Evolutionary conservation across 1,140 invertebrate species (phyloP), one percentile per base, ranked within the genome.

Genomic region (Nymphalis io): DNA sequence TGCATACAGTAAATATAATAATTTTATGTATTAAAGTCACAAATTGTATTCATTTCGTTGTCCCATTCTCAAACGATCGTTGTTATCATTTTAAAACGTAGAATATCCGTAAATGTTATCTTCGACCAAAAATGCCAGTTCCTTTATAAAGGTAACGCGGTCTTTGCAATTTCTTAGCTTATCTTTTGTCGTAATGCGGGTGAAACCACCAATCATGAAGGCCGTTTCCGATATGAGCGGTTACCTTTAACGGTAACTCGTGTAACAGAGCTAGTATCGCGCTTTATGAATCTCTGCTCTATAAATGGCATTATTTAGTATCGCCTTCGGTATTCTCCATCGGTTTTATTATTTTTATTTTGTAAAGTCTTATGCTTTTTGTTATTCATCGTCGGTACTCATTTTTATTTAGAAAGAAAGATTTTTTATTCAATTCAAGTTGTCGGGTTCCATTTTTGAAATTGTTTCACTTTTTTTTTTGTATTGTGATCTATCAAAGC

Each of bases 81-180:
- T 42, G 18, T 60, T 60, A 60, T 60, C 59, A 44, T 60, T 60
- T 42, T 60, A 60, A 60, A 60, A 60, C 42, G 39, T 40, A 60
- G 38, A 38, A 60, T 12, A 60, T 60, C 58, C 58, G 20, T 60
- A 16, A 60, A 44, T 21, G 8, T 44, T 60, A 60, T 51, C 60
- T 48, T 3, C 15, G 18, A 20, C 60, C 38, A 60, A 60, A 60
- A 60, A 44, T 60, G 44, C 27, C 13, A 42, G 38, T 44, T 60
- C 23, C 51, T 42, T 57, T 33, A 58, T 66, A 66, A 58, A 66
- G 51, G 63, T 66, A 65, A 64, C 38, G 53, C 40, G 53, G 53
- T 65, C 62, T 65, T 65, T 70, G 68, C 68, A 63, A 63, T 72
- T 73, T 42, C 65, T 64, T 58, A 27, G 71, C 71, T 73, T 73